These are phyloP conservation scores for Trachelus iudaicus DNA, from an alignment of 2,888 invertebrate genomes.

Conservation along the genomic window DNA sequence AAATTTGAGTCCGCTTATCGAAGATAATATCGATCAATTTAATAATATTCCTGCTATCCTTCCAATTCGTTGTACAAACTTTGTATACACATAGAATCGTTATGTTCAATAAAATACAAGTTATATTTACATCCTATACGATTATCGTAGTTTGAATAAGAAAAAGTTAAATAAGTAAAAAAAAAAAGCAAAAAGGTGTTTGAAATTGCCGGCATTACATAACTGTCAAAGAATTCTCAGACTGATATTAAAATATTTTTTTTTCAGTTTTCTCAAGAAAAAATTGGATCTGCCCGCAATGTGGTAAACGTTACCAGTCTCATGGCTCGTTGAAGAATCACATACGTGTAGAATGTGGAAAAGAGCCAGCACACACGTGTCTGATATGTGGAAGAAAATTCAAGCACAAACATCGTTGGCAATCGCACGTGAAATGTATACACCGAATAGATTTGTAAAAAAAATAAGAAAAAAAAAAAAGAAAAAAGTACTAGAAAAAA, in stretches of 20 bases:
- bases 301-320: conserved; percentile 55
- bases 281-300: conserved; percentile 47
- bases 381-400: conserved; percentile 36
- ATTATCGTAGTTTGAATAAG: no score
- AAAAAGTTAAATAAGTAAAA: no score
- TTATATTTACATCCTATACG: neutral
- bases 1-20: no score
- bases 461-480: neutral
- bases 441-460: conserved; percentile 33
- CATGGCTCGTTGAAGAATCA: conserved; percentile 55
- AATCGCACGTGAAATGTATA: conserved; percentile 29
- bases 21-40: no score
- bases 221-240: no score
- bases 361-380: conserved; percentile 55
- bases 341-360: conserved; percentile 56
- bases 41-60: no score
- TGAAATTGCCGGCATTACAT: no score
- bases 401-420: conserved; percentile 28
- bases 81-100: conserved; percentile 6
- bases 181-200: no score
- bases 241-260: neutral
- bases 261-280: neutral
- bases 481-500: neutral
- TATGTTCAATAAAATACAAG: conserved; percentile 8
- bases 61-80: neutral